A percentile compares a stretch with the other conserved stretches of the same genome.
These are phyloP conservation scores for Botia almorhae DNA, from an alignment of 2,797 vertebrate genomes.

Conservation along the genomic window DNA sequence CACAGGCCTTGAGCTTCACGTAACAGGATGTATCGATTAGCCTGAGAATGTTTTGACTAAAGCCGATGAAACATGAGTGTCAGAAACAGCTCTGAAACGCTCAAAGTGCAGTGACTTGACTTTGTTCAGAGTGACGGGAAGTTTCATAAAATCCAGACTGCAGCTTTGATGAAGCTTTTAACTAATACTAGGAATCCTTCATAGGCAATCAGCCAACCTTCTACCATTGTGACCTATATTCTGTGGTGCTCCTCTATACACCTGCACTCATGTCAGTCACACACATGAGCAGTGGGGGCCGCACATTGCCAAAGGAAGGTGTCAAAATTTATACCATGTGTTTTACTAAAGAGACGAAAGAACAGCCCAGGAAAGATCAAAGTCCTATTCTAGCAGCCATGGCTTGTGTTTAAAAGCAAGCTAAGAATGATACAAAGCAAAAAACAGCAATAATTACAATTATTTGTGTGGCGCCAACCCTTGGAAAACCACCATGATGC, in stretches of 20 bases:
- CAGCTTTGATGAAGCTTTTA: constrained; percentile 56
- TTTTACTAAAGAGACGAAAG: constrained; percentile 25
- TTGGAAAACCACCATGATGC: not conserved
- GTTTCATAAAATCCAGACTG: constrained; percentile 59
- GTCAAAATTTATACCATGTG: constrained; percentile 51
- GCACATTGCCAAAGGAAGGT: constrained; percentile 21
- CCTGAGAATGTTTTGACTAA: constrained; percentile 21
- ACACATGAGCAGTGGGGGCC: constrained; percentile 26
- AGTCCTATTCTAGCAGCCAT: constrained; percentile 2
- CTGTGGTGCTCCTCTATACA: constrained; percentile 48
- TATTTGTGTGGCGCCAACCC: not conserved
- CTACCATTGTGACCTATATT: constrained; percentile 50
- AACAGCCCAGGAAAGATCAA: constrained; percentile 20
- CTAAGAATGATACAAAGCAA: not conserved
- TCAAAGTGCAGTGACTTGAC: not conserved
- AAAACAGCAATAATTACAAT: constrained; percentile 1
- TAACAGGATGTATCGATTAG: constrained; percentile 31
- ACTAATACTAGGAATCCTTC: constrained; percentile 52
- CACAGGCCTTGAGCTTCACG: not conserved
- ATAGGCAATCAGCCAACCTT: constrained; percentile 41
- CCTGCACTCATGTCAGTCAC: not conserved
- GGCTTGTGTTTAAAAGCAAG: not conserved
- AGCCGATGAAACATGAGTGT: not conserved
- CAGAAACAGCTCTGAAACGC: not conserved
- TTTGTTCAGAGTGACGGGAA: constrained; percentile 51